phyloP scores from a whole-genome alignment of 2,888 invertebrate species.

The Xestia sexstrigata region DNA sequence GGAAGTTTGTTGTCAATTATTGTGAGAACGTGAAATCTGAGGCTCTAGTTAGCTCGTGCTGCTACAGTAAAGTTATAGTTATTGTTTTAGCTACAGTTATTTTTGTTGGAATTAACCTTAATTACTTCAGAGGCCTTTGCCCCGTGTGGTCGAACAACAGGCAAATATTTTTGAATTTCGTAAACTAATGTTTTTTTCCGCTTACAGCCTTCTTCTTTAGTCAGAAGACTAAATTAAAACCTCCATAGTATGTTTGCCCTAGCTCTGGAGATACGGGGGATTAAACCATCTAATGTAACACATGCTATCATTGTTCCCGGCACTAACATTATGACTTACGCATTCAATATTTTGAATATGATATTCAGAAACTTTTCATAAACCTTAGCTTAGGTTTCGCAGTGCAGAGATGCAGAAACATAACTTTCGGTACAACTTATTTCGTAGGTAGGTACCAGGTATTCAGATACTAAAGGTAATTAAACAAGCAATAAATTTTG shows the following conservation, averaged over 20 bases:
- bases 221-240: not conserved
- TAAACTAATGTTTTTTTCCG: too few relatives aligned
- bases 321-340: not conserved
- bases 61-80: constrained; percentile 11
- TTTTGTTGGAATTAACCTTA: constrained; percentile 35
- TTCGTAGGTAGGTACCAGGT: not conserved
- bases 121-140: constrained; percentile 23
- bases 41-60: constrained; percentile 7
- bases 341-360: too few relatives aligned
- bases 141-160: not conserved
- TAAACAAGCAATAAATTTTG: constrained; percentile 35
- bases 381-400: not conserved
- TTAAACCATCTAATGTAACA: not conserved
- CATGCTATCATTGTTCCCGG: not conserved
- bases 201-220: not conserved
- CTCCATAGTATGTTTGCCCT: not conserved
- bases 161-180: not conserved
- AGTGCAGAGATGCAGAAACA: not conserved
- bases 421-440: not conserved
- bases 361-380: not conserved
- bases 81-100: constrained; percentile 37
- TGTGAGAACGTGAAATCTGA: constrained; percentile 36
- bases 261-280: not conserved
- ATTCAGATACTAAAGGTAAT: constrained; percentile 14
- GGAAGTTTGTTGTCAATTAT: constrained; percentile 44